Conservation (phyloP, 2,888 invertebrate genomes). For the Cataglyphis altisquamis region DNA sequence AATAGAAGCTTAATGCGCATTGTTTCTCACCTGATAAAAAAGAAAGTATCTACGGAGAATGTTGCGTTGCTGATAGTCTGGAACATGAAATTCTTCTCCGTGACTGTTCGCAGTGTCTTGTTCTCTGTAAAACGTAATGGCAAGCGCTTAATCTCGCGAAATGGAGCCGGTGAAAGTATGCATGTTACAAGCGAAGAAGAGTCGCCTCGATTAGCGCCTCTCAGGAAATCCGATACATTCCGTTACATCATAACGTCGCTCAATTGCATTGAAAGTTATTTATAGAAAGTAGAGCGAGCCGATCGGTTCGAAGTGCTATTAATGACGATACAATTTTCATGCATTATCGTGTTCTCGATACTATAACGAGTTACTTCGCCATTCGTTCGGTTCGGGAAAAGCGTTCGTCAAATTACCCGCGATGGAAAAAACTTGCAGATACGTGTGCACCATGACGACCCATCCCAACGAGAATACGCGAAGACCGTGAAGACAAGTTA, state of each 20-base stretch:
- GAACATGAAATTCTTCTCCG: slow-evolving; percentile 92
- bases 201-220: slow-evolving; percentile 48
- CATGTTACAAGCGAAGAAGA: slow-evolving; percentile 3
- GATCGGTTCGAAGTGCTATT: slow-evolving; percentile 43
- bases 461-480: slow-evolving; percentile 93
- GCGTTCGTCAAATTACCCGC: slow-evolving; percentile 86
- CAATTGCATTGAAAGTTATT: slow-evolving; percentile 14
- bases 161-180: slow-evolving; percentile 64
- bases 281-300: slow-evolving; percentile 63
- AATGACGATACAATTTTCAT: slow-evolving; percentile 14
- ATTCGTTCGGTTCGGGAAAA: not conserved
- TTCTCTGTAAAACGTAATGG: slow-evolving; percentile 90
- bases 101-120: slow-evolving; percentile 91
- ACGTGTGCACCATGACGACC: slow-evolving; percentile 95
- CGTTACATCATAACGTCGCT: slow-evolving; percentile 58
- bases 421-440: slow-evolving; percentile 93
- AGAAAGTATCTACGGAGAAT: slow-evolving; percentile 95
- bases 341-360: not conserved
- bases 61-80: slow-evolving; percentile 95
- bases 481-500: slow-evolving; percentile 92
- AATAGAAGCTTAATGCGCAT: not conserved
- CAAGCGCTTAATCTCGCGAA: slow-evolving; percentile 74
- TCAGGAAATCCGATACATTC: slow-evolving; percentile 43
- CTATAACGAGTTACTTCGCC: not conserved
- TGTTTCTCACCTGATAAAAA: slow-evolving; percentile 92